Base-by-base conservation (phyloP, 2,888 invertebrate species). In the Drosophila rubida region DNA sequence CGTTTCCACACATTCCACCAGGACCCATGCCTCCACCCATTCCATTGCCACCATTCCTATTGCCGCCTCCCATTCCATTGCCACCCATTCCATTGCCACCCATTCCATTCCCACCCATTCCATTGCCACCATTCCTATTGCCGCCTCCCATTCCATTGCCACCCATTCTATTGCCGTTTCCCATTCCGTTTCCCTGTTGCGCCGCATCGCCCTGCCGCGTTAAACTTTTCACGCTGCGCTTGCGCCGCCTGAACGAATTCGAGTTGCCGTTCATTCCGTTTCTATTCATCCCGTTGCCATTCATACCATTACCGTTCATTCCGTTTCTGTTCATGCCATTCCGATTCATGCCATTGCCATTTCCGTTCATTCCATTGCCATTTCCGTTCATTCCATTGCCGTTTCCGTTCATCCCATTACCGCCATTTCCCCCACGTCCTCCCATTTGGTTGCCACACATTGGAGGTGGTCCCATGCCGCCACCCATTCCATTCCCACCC, bases 161-260 rank as follows among this genome's bases (percentile, higher is more conserved):
- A 8, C 37, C 50, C 44, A 50, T 45, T 37, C 51, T 23, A n/a
- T 51, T 46, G n/a, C 61, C 48, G 11, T 25, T 19, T 6, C 60
- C 45, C 61, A 61, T 53, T 59, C 67, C 66, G 5, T 51, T 55
- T 9, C 50, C 59, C 2, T 67, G 68, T 19, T 67, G 68, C n/a
- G 51, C 55, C 46, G 42, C 74, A 4, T 19, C 51, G 13, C 4
- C 39, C 25, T 46, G 19, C 16, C n/a, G 3, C 2, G 49, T 16
- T 16, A 55, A 44, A 14, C 37, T 55, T 8, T 35, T 48, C n/a
- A 46, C 37, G 22, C 35, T 32, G 2, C 70, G 30, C 23, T 50
- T 71, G 11, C 25, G 44, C 5, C 73, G 72, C 2, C 23, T 41
- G 3, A 37, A 22, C 7, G 14, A 6, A 16, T 37, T 37, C 14